Conservation (phyloP, 2,113 vertebrate species). For the Trachemys scripta region DNA sequence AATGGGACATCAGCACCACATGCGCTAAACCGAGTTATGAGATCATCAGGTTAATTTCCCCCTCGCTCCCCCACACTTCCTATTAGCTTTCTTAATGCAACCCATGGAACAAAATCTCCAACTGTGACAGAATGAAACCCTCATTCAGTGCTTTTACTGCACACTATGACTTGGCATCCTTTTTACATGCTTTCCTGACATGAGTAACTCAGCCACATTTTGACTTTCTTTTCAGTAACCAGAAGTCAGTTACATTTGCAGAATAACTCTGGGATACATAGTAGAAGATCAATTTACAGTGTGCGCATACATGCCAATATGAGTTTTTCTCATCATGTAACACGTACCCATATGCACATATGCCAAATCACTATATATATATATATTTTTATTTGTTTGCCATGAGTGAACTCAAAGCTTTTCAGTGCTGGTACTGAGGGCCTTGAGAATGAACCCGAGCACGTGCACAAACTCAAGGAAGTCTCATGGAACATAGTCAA, state of each 20-base stretch:
- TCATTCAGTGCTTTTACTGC: neutral
- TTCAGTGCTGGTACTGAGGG: neutral
- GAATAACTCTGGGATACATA: neutral
- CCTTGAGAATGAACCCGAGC: neutral
- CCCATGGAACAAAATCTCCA: neutral
- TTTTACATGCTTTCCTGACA: neutral
- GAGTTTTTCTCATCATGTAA: neutral
- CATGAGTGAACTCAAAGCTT: neutral
- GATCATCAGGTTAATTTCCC: neutral
- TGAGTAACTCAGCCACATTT: neutral
- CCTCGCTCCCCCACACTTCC: neutral
- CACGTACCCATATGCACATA: neutral
- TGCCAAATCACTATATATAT: neutral
- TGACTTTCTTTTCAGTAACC: neutral
- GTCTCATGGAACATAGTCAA: neutral
- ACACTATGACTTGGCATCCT: neutral
- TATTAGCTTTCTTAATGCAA: neutral
- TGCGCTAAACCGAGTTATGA: neutral
- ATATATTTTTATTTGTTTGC: neutral
- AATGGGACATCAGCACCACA: neutral
- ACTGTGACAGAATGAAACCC: neutral
- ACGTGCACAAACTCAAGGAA: neutral
- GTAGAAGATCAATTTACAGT: neutral
- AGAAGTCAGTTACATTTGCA: neutral
- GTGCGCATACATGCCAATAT: neutral